Base-by-base conservation (phyloP, 1,140 invertebrate species). In the Melanaphis sacchari region DNA sequence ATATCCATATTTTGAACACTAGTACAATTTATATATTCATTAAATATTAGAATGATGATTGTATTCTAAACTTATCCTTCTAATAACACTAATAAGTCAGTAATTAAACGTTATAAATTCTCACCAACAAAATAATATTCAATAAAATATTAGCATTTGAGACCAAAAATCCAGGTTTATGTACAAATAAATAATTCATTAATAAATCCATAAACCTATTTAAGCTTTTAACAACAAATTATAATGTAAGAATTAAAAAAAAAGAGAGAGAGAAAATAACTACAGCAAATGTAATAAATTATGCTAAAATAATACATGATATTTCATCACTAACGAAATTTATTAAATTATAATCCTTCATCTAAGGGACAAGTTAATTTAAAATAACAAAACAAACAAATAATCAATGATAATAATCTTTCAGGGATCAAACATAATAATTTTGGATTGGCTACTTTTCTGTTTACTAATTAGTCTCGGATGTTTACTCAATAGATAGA, bases 381-480 rank as follows among this genome's bases (percentile, higher is more conserved):
- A 87, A 87, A 87, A 41, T 40, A 84, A 22, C 3, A 84, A 84
- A 84, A 22, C 3, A 84, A 84, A 84, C 24, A 26, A 40, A 84
- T 84, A 26, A 84, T 11, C 3, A 3, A 18, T 84, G 24, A 84
- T 40, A 84, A 40, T 40, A 84, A 84, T 38, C 22, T 76, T 76
- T n/a, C 59, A 76, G 0, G 8, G 18, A 59, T 40, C 89, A 24
- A 90, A 40, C 89, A 66, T 40, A 59, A 40, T 90, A 90, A 82
- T 82, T 76, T 82, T 82, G n/a, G 59, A 82, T 76, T 81, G 26
- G 41, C 43, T 43, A 43, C 66, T 82, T 76, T 15, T 7, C 36
- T 91, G 66, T 49, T 81, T 49, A 91, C 66, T 49, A 81, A 91
- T 91, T 82, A 91, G 8, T n/a, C n/a, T 38, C 9, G n/a, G 66